Percentiles rank a stretch among this genome's conserved stretches.
These are phyloP conservation scores for Zaprionus ghesquierei DNA, from an alignment of 1,140 invertebrate species.

Conservation along the genomic window DNA sequence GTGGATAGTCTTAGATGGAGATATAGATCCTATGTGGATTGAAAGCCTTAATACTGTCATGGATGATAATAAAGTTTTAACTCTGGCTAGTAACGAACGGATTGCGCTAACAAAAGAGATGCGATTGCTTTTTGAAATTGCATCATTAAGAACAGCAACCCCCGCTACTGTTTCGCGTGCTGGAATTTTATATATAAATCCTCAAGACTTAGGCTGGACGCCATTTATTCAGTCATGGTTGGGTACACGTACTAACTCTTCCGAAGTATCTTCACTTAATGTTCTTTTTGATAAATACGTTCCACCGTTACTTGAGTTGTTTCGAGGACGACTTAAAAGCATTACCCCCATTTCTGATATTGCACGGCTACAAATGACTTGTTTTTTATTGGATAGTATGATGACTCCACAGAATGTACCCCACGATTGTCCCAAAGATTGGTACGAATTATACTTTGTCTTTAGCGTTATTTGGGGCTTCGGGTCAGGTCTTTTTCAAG, in stretches of 20 bases:
- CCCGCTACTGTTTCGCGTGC: conserved; percentile 97
- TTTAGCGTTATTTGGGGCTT: conserved; percentile 96
- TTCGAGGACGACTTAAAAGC: conserved; percentile 91
- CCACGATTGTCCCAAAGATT: conserved; percentile 94
- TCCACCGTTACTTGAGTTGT: conserved; percentile 90
- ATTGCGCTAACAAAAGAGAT: conserved; percentile 95
- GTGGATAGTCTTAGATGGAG: conserved; percentile 98
- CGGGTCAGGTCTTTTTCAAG: conserved; percentile 94
- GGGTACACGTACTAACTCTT: conserved; percentile 88
- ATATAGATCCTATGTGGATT: conserved; percentile 99
- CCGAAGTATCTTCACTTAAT: conserved; percentile 91
- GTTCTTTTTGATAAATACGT: conserved; percentile 97
- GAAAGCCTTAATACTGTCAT: conserved; percentile 95
- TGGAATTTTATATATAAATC: conserved; percentile 91
- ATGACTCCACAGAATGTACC: conserved; percentile 91
- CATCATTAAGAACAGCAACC: conserved; percentile 94
- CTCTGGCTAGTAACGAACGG: conserved; percentile 95
- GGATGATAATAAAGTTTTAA: conserved; percentile 94
- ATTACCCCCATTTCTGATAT: conserved; percentile 96
- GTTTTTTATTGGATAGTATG: conserved; percentile 93
- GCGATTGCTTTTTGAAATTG: conserved; percentile 96
- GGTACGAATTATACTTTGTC: conserved; percentile 96
- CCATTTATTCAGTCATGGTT: conserved; percentile 94
- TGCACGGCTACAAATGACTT: conserved; percentile 94
- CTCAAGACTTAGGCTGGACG: conserved; percentile 94